Conservation (phyloP, 2,113 vertebrate genomes). For the Pelusios castaneus region DNA sequence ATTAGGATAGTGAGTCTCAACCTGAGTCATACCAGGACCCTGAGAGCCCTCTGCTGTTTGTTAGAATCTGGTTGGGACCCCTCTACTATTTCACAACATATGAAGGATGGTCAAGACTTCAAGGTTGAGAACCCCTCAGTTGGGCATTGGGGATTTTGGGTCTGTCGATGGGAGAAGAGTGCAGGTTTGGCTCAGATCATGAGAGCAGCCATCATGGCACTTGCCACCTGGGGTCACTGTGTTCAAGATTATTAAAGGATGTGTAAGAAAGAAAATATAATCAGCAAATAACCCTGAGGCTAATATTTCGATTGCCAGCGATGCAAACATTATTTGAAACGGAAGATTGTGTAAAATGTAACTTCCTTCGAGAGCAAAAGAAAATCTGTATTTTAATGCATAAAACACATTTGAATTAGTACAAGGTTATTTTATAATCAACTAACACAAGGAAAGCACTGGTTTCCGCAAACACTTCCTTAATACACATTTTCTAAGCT, state of each 20-base stretch:
- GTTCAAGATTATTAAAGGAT: slow-evolving; percentile 56
- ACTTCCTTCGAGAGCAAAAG: neutral
- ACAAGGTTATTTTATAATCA: neutral
- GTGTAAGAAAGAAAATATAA: neutral
- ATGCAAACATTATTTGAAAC: slow-evolving; percentile 13
- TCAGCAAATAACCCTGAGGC: neutral
- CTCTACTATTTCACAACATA: neutral
- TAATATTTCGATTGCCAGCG: neutral
- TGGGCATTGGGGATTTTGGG: neutral
- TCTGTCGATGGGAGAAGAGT: fast-evolving
- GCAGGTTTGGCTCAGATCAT: slow-evolving; percentile 1
- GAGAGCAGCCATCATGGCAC: slow-evolving; percentile 2
- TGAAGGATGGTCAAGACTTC: neutral
- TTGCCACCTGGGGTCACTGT: slow-evolving; percentile 82
- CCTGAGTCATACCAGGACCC: fast-evolving
- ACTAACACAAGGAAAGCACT: fast-evolving
- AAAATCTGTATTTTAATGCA: neutral
- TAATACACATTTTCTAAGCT: neutral
- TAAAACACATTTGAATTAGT: neutral
- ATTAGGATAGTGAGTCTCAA: neutral
- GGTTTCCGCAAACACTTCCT: neutral
- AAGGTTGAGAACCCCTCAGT: fast-evolving
- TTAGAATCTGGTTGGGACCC: neutral
- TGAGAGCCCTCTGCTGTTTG: neutral
- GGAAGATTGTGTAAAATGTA: slow-evolving; percentile 6